These are phyloP conservation scores for Synanthedon andrenaeformis DNA, from an alignment of 2,888 invertebrate species.

Conservation along the genomic window DNA sequence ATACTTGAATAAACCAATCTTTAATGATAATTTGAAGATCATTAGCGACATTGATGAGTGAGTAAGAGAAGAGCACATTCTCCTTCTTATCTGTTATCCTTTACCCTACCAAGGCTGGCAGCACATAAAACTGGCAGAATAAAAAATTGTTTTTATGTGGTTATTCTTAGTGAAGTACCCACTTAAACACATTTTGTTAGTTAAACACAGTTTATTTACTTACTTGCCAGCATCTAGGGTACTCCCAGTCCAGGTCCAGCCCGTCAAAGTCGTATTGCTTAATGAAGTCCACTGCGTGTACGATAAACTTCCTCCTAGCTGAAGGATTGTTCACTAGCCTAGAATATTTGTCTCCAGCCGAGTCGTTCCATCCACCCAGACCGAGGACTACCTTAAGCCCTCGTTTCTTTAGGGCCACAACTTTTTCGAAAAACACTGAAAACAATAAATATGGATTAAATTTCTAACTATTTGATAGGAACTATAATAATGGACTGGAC, in stretches of 20 bases:
- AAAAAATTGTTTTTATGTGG: no score
- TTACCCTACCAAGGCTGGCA: no score
- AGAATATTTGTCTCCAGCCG: conserved; percentile 90
- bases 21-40: no score
- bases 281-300: conserved; percentile 81
- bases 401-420: conserved; percentile 77
- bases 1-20: no score
- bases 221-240: conserved; percentile 92
- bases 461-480: neutral
- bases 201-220: conserved; percentile 6
- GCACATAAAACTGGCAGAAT: no score
- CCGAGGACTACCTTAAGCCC: conserved; percentile 87
- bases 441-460: conserved; percentile 7
- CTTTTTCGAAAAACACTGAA: conserved; percentile 87
- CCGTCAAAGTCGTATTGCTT: conserved; percentile 88
- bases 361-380: conserved; percentile 96
- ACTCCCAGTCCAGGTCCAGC: conserved; percentile 94
- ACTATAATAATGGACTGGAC: no score
- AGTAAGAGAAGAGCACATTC: no score
- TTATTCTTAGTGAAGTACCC: no score
- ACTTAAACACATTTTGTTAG: no score
- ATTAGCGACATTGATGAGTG: no score
- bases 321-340: conserved; percentile 80
- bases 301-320: conserved; percentile 79
- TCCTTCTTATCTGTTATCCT: no score